Conservation (phyloP, 2,113 vertebrate species). For the Phrynosoma blainvillii region DNA sequence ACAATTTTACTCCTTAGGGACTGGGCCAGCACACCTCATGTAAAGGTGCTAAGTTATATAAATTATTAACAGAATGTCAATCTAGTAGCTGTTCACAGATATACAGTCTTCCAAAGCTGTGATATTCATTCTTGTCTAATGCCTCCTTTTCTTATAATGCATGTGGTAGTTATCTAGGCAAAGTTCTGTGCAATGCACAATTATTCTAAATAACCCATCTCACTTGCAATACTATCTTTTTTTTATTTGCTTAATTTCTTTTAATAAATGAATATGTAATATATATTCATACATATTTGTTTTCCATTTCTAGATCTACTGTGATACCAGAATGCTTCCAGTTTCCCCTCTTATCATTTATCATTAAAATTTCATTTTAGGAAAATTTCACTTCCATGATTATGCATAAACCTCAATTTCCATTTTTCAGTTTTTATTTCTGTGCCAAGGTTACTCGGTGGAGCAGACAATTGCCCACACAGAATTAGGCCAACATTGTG, state of each 20-base stretch:
- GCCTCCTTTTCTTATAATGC: neutral
- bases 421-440: neutral
- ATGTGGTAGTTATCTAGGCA: neutral
- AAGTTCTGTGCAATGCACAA: neutral
- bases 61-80: neutral
- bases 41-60: rapidly evolving
- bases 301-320: neutral
- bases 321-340: neutral
- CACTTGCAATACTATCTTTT: neutral
- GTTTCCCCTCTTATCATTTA: neutral
- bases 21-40: neutral
- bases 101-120: neutral
- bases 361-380: neutral
- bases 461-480: neutral
- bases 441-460: neutral
- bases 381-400: neutral
- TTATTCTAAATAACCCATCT: neutral
- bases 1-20: neutral
- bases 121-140: neutral
- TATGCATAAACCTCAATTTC: rapidly evolving
- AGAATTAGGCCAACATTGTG: neutral
- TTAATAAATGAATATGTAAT: rapidly evolving
- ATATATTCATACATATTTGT: neutral
- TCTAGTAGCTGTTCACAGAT: neutral
- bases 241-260: neutral